Percentiles rank a stretch among this genome's conserved stretches.
Evolutionary conservation across 2,888 invertebrate species (phyloP).

Genomic region (Plebejus melissa): DNA sequence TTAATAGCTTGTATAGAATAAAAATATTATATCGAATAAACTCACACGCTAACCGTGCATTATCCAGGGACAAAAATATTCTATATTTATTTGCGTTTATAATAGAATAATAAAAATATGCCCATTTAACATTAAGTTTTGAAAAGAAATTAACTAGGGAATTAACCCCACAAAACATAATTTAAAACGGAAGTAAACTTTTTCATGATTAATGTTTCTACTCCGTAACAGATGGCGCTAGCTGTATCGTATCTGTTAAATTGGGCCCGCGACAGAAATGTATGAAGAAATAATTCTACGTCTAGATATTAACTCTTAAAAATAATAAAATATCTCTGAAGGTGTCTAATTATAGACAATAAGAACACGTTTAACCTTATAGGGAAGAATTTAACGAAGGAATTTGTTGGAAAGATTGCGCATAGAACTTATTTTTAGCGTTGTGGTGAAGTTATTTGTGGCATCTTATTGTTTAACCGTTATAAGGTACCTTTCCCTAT

Average conservation of each 20-base stretch:
- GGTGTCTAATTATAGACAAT: not conserved
- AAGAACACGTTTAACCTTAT: not conserved
- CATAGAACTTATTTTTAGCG: not conserved
- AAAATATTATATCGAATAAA: too few relatives aligned
- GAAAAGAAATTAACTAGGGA: not conserved
- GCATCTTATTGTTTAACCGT: not conserved
- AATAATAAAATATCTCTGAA: too few relatives aligned
- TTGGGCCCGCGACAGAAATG: not conserved
- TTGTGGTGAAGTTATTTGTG: not conserved
- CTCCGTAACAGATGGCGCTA: slow-evolving; percentile 47
- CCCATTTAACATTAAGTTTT: too few relatives aligned
- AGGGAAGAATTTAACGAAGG: not conserved
- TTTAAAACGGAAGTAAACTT: not conserved
- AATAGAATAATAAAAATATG: too few relatives aligned
- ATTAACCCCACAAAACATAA: not conserved
- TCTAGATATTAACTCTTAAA: not conserved
- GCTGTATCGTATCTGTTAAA: slow-evolving; percentile 23
- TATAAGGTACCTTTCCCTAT: not conserved
- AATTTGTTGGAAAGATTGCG: not conserved
- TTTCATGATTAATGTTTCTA: slow-evolving; percentile 37
- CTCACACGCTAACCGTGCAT: too few relatives aligned
- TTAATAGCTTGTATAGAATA: too few relatives aligned
- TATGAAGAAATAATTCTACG: not conserved
- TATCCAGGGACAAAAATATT: too few relatives aligned
- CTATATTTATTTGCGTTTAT: too few relatives aligned